Evolutionary conservation across 2,797 vertebrate genomes (phyloP), one percentile per base, ranked within the genome.

Genomic region (Notamacropus eugenii): DNA sequence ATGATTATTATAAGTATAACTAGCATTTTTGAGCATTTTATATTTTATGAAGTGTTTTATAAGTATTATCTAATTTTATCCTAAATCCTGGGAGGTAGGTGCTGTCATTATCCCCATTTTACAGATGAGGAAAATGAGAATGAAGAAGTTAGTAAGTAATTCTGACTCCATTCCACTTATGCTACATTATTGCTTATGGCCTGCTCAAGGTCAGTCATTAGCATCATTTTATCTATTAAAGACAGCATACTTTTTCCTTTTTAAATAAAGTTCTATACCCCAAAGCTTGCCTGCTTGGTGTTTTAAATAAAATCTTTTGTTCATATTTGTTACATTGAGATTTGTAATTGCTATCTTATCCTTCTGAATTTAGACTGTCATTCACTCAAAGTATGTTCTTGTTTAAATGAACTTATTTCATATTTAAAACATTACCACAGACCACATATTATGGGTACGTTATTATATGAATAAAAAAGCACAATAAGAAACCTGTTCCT

Each of bases 311-410:
- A 27, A n/a, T 4, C 31, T 82, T 46, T 87, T 10, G 46, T 91
- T 87, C 34, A 34, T 0, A 62, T 28, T 90, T 62, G 5, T 92
- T 93, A 12, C 10, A 3, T 40, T 28, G 28, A 92, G 52, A 91
- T 10, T 94, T 94, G 67, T 57, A 90, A 55, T 54, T 92, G 3
- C 62, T 94, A 58, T 93, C 16, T 67, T 93, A 50, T 92, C 55
- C 46, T 6, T 57, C 27, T n/a, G 92, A 74, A 90, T 93, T 95
- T 74, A 90, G 91, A 94, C 14, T 93, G 27, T 50, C 54, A 58
- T 46, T 50, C 62, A 52, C 52, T 90, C 57, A 6, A 31, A 31
- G 74, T 50, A 67, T 91, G 55, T 91, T 46, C 8, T 2, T 14
- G 13, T 46, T 62, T 92, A 54, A 28, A 74, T 54, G 67, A 56